Evolutionary conservation across 2,113 vertebrate species (phyloP).

Genomic region (Ploceus nigricollis): DNA sequence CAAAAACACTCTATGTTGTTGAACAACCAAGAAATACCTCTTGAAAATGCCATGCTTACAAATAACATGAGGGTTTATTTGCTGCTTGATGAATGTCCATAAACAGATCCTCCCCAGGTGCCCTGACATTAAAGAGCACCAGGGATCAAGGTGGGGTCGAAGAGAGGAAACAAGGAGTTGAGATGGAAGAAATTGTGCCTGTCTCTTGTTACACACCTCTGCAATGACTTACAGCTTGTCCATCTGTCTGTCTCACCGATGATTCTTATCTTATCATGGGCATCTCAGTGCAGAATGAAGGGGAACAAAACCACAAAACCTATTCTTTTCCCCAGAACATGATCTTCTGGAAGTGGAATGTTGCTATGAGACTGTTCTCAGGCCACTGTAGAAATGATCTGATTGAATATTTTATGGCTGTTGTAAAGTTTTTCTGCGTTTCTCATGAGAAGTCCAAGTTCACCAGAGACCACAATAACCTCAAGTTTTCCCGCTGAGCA

Average conservation of each 20-base stretch:
- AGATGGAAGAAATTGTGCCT: not conserved
- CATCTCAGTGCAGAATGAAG: not conserved
- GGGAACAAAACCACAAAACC: not conserved
- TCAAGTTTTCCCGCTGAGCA: not conserved
- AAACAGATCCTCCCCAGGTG: not conserved
- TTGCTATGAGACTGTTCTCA: not conserved
- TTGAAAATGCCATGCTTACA: slow-evolving; percentile 45
- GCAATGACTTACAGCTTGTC: not conserved
- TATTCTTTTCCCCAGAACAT: not conserved
- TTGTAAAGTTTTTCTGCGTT: not conserved
- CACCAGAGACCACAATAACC: not conserved
- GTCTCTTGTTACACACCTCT: not conserved
- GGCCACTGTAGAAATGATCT: not conserved
- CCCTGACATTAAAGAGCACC: not conserved
- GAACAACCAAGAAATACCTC: slow-evolving; percentile 10
- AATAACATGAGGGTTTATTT: slow-evolving; percentile 33
- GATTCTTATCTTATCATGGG: not conserved
- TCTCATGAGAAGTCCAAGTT: not conserved
- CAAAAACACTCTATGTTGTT: slow-evolving; percentile 29
- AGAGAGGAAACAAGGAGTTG: not conserved
- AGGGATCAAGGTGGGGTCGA: not conserved
- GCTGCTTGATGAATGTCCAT: slow-evolving; percentile 31
- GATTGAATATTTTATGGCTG: not conserved
- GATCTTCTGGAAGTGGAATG: not conserved
- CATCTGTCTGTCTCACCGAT: not conserved